Base-by-base conservation (phyloP, 2,888 invertebrate species). In the Epinotia ramella region DNA sequence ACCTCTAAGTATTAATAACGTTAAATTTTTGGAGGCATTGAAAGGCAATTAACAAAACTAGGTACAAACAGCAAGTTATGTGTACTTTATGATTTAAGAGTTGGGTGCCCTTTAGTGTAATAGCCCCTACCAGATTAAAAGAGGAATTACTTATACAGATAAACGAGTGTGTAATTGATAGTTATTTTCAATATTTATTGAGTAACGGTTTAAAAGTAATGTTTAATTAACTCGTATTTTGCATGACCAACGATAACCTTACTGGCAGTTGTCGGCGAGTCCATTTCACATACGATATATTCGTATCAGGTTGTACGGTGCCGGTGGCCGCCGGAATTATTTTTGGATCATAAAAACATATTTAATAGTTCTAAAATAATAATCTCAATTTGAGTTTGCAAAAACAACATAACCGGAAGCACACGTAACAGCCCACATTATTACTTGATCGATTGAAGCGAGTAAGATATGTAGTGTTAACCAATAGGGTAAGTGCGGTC, bases 401-500 rank as follows among this genome's bases (percentile, higher is more conserved):
- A 33, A 63, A 28, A 73, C 49, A 64, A 44, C 16, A 28, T n/a
- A 46, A 44, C 57, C 67, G 56, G 49, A 13, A 49, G 16, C 53
- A n/a, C 53, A 16, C 75, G 60, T 24, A 76, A 71, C 44, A 65
- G 56, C 46, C 66, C 64, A 57, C 71, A 71, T 71, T 65, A 71
- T 44, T 65, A 63, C 49, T 70, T 49, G 70, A 70, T 65, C 65
- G 66, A 76, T 75, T 59, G 73, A 65, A 13, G 59, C 68, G 60
- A 76, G 64, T 75, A 64, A 49, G 64, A 70, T 56, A 71, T 71
- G 62, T 71, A 75, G 59, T 56, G 71, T 71, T 76, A 71, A 76
- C 75, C 80, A 81, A 82, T 83, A 82, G 81, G 83, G 81, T 84
- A 83, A 85, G 79, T 80, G 82, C 80, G 84, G 83, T 83, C 82